Conservation (phyloP, 2,797 vertebrate genomes). For the Triplophysa bombifrons region DNA sequence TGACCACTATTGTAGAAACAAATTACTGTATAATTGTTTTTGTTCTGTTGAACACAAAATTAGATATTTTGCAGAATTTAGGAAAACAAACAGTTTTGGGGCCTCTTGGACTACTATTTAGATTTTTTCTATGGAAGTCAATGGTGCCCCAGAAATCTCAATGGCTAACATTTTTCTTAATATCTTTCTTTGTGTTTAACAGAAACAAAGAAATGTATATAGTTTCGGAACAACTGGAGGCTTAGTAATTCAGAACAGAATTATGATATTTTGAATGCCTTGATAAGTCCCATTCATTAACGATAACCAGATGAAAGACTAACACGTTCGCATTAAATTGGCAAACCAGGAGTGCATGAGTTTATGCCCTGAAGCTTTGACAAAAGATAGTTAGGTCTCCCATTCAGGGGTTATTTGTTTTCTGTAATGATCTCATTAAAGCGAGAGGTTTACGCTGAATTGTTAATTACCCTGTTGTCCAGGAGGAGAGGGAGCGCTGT, state of each 20-base stretch:
- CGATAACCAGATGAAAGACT: conserved; percentile 5
- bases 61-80: too few species aligned
- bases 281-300: conserved; percentile 9
- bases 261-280: conserved; percentile 4
- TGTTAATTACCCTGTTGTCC: conserved; percentile 61
- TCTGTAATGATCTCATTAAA: conserved; percentile 49
- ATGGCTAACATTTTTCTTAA: too few species aligned
- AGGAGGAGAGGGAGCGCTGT: conserved; percentile 47
- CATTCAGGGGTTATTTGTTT: conserved; percentile 46
- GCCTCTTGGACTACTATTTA: too few species aligned
- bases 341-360: conserved; percentile 27
- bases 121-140: too few species aligned
- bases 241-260: too few species aligned
- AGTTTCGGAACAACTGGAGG: background rate
- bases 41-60: too few species aligned
- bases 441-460: conserved; percentile 59
- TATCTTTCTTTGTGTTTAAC: too few species aligned
- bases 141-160: too few species aligned
- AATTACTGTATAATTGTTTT: too few species aligned
- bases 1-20: too few species aligned
- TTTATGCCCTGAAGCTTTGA: conserved; percentile 12
- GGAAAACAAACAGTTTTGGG: too few species aligned
- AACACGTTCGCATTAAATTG: conserved; percentile 20
- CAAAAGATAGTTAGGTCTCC: conserved; percentile 39
- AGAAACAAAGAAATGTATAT: background rate